Percentiles rank a stretch among this genome's conserved stretches.
phyloP scores from a whole-genome alignment of 1,140 invertebrate species.

The Zaprionus tsacasi region DNA sequence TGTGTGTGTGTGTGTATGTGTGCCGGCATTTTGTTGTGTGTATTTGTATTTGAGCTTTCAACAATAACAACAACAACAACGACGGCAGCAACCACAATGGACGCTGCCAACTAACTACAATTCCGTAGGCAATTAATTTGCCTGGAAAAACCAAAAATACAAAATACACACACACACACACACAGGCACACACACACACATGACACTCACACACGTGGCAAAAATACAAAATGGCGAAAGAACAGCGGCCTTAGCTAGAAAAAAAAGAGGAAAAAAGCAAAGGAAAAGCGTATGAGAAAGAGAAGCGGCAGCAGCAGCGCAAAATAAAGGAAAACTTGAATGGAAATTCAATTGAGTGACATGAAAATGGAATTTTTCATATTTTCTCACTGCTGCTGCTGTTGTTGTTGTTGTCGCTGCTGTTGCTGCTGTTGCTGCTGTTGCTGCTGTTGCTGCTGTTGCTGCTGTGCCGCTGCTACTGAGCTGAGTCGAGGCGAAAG shows the following conservation, averaged over 20 bases:
- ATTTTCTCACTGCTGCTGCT: slow-evolving; percentile 47
- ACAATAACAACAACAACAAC: slow-evolving; percentile 48
- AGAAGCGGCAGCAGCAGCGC: slow-evolving; percentile 1
- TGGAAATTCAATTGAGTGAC: slow-evolving; percentile 82
- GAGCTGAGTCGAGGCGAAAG: slow-evolving; percentile 39
- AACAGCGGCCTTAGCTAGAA: slow-evolving; percentile 5
- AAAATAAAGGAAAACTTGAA: slow-evolving; percentile 67
- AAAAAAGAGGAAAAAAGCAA: not conserved
- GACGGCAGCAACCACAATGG: slow-evolving; percentile 51
- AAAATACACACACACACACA: slow-evolving; percentile 35
- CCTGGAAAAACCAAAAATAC: slow-evolving; percentile 73
- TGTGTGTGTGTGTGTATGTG: slow-evolving; percentile 16
- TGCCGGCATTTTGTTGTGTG: slow-evolving; percentile 57
- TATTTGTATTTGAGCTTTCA: slow-evolving; percentile 77
- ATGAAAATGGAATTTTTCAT: slow-evolving; percentile 82
- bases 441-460: slow-evolving; percentile 38
- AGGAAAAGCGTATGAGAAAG: slow-evolving; percentile 7
- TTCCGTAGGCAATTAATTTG: slow-evolving; percentile 81
- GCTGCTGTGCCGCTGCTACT: slow-evolving; percentile 16
- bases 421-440: slow-evolving; percentile 20
- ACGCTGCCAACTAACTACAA: slow-evolving; percentile 78
- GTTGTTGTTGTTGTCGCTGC: slow-evolving; percentile 8
- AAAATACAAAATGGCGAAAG: slow-evolving; percentile 64
- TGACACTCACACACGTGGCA: slow-evolving; percentile 54
- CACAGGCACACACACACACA: slow-evolving; percentile 40